A percentile compares a stretch with the other conserved stretches of the same genome.
These are phyloP conservation scores for Clavelina lepadiformis DNA, from an alignment of 23 tunicate species.

Conservation along the genomic window DNA sequence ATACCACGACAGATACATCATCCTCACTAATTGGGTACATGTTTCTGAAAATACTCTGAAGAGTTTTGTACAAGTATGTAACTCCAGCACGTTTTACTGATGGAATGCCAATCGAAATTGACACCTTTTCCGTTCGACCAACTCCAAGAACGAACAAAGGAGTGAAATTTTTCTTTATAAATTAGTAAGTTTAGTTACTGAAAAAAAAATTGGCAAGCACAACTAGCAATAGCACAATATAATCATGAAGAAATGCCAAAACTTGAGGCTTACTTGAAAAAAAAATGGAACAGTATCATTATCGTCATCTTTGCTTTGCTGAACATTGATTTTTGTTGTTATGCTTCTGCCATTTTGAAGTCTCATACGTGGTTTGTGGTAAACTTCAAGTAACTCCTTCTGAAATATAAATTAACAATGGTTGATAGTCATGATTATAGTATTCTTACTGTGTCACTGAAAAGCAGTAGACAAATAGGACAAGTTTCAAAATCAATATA, in stretches of 20 bases:
- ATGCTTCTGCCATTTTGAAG: too few relatives aligned
- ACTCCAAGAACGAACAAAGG: constrained; percentile 19
- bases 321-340: neutral
- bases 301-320: neutral
- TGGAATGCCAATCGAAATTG: constrained; percentile 35
- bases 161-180: constrained; percentile 22
- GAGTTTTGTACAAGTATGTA: constrained; percentile 20
- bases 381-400: neutral
- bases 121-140: constrained; percentile 10
- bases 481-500: too few relatives aligned
- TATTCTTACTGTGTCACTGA: too few relatives aligned
- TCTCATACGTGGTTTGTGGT: neutral
- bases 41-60: constrained; percentile 16
- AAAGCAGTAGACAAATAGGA: too few relatives aligned
- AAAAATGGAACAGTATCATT: neutral
- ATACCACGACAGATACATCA: constrained; percentile 15
- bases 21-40: constrained; percentile 35
- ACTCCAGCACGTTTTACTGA: constrained; percentile 20
- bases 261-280: neutral
- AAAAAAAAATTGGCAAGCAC: neutral
- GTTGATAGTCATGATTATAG: too few relatives aligned
- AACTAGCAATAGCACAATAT: neutral
- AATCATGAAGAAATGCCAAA: neutral
- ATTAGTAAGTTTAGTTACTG: neutral
- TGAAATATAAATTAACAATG: neutral